Evolutionary conservation across 2,888 invertebrate genomes (phyloP), one percentile per base, ranked within the genome.

Genomic region (Andrena flavipes): DNA sequence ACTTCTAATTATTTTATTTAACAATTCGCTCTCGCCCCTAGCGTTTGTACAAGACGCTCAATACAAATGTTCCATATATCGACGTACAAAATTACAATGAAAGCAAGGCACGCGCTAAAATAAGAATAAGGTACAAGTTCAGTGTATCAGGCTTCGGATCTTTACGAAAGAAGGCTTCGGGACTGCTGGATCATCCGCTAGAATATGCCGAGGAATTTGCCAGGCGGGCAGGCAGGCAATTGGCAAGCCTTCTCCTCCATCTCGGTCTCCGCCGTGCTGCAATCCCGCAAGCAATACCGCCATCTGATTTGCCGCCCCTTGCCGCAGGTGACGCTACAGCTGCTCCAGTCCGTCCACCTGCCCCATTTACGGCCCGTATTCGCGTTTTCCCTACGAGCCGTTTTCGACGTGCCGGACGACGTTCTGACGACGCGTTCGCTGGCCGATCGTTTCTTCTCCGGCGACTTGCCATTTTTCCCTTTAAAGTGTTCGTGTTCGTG

Each of bases 291-390:
- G 88, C 96, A 96, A 76, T 95, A 94, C 30, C 96, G 93, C 93
- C 95, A 95, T 33, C 96, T 92, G 84, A 95, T 95, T 86, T 95
- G 93, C 29, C 95, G 92, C 3, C 96, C 96, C 88, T 95, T 95
- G 0, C 96, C 96, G 89, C 96, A 96, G 35, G 95, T 95, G 0
- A 96, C 96, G 77, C 95, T 95, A 91, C 96, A 96, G n/a, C 95
- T 93, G n/a, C 95, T 95, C 96, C 96, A 96, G 20, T 94, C 91
- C 4, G 95, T 95, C 96, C 96, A 96, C 54, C 92, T 91, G 42
- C 93, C 94, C 95, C 95, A 95, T 76, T 92, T 92, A 26, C 82
- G 85, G 16, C 76, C 79, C 16, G 75, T 64, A 56, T 82, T 84
- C 6, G 54, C 71, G 26, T 13, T 56, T 6, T 78, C 76, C 65